phyloP scores from a whole-genome alignment of 2,888 invertebrate genomes.

The Drosophila imparisetae region DNA sequence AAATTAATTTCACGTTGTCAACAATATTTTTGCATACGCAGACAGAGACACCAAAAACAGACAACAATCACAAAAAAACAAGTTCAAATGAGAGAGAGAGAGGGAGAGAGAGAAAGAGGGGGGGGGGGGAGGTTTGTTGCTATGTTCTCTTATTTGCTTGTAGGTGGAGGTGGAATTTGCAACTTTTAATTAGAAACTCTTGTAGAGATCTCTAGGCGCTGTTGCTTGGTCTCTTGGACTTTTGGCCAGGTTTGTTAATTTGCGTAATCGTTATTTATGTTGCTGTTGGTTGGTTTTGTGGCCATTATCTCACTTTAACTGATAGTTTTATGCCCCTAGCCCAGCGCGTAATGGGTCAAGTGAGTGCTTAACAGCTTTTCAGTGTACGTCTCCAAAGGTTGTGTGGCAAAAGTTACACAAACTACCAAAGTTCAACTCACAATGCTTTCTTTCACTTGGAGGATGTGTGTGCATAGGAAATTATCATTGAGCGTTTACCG shows the following conservation, averaged over 20 bases:
- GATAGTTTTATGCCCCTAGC: slow-evolving; percentile 54
- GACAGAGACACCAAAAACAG: slow-evolving; percentile 19
- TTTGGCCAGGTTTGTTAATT: slow-evolving; percentile 43
- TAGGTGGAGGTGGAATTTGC: slow-evolving; percentile 33
- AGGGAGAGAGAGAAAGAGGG: not conserved
- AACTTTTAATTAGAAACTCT: slow-evolving; percentile 76
- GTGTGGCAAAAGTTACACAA: slow-evolving; percentile 34
- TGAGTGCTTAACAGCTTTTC: slow-evolving; percentile 38
- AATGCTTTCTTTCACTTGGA: slow-evolving; percentile 13
- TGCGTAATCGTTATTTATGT: slow-evolving; percentile 57
- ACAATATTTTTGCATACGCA: slow-evolving; percentile 63
- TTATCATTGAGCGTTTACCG: slow-evolving; percentile 22
- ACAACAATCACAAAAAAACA: slow-evolving; percentile 2
- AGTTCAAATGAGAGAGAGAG: not conserved
- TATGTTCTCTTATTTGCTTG: slow-evolving; percentile 3
- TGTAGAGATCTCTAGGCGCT: slow-evolving; percentile 24
- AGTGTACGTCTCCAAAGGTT: slow-evolving; percentile 23
- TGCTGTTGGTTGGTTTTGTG: slow-evolving; percentile 21
- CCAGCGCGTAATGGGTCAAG: slow-evolving; percentile 41
- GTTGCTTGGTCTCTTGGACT: slow-evolving; percentile 1
- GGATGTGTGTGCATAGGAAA: slow-evolving; percentile 24
- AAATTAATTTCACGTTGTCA: slow-evolving; percentile 72
- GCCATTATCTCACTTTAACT: slow-evolving; percentile 55
- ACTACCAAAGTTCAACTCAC: slow-evolving; percentile 37
- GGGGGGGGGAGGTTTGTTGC: not conserved